Conservation (phyloP, 2,797 vertebrate species). For the Oreortyx pictus region DNA sequence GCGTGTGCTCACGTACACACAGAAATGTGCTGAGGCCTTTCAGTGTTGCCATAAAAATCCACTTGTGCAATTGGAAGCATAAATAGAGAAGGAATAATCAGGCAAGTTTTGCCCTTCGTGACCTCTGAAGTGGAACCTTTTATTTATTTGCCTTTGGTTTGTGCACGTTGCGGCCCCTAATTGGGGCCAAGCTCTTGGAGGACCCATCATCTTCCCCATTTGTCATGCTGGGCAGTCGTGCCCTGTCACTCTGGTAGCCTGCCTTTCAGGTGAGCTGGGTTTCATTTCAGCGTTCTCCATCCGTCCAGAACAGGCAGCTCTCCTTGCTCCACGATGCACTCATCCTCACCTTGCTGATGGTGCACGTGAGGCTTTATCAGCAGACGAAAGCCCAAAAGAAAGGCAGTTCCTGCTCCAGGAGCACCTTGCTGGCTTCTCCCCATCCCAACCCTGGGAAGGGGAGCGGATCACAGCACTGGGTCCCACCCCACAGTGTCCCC, state of each 20-base stretch:
- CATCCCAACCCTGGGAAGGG: accelerated
- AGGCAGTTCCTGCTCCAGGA: background rate
- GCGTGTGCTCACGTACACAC: background rate
- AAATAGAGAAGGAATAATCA: background rate
- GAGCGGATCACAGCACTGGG: no score
- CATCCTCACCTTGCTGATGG: accelerated
- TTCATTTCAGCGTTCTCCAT: background rate
- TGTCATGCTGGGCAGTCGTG: background rate
- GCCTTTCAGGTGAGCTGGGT: conserved; percentile 3
- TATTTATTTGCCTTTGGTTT: background rate
- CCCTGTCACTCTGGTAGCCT: background rate
- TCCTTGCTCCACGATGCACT: background rate
- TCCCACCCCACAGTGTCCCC: background rate
- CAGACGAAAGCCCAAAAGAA: background rate
- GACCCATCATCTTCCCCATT: background rate
- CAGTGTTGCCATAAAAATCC: background rate
- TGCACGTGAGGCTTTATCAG: background rate
- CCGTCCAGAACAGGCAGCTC: background rate
- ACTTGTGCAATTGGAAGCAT: background rate
- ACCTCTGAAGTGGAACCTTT: background rate
- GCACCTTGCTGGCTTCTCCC: background rate
- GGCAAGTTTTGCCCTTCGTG: background rate
- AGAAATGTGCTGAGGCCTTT: background rate
- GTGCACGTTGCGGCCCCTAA: background rate
- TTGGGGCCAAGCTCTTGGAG: accelerated